Evolutionary conservation across 1,140 invertebrate genomes (phyloP), one percentile per base, ranked within the genome.

Genomic region (Saccostrea cuccullata): DNA sequence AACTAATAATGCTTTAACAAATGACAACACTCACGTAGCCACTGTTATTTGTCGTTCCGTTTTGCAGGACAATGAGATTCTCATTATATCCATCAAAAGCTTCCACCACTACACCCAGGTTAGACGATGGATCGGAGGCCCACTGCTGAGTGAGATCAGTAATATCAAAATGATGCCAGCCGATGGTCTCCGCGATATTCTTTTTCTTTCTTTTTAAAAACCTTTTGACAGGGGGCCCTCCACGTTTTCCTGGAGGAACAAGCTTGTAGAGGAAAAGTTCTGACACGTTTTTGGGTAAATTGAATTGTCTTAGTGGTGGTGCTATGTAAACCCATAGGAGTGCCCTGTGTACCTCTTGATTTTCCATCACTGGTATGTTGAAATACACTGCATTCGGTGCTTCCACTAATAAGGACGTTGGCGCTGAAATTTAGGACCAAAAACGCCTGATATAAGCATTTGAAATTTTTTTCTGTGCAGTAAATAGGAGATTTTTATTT

Each of bases 141-240:
- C 89, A 89, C 56, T 64, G 77, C 20, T 85, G 82, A 0, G 85
- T 86, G 26, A 84, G 58, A 13, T 82, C 40, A 8, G 86, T 40
- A 20, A 89, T 64, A 56, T 87, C 83, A 87, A 89, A 87, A 55
- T 87, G 89, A 47, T 89, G 89, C 89, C 89, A 89, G 0, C 89
- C 89, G 26, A 12, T n/a, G 1, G 58, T 47, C 11, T 87, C 40
- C 26, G 64, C 55, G 23, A 60, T 36, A 15, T 17, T 40, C 40
- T 70, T 77, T 55, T 87, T 86, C 82, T 70, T 89, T n/a, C 55
- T 30, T 9, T 26, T 55, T 6, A 89, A 15, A 67, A 64, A 85
- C 12, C 56, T 40, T 67, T 83, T 89, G 40, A 67, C 64, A 20
- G 77, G 83, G 55, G 84, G 56, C 20, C 86, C 73, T 11, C 56